A percentile compares a stretch with the other conserved stretches of the same genome.
Evolutionary conservation across 1,140 invertebrate genomes (phyloP).

Genomic region (Pseudachorutes palmiensis): DNA sequence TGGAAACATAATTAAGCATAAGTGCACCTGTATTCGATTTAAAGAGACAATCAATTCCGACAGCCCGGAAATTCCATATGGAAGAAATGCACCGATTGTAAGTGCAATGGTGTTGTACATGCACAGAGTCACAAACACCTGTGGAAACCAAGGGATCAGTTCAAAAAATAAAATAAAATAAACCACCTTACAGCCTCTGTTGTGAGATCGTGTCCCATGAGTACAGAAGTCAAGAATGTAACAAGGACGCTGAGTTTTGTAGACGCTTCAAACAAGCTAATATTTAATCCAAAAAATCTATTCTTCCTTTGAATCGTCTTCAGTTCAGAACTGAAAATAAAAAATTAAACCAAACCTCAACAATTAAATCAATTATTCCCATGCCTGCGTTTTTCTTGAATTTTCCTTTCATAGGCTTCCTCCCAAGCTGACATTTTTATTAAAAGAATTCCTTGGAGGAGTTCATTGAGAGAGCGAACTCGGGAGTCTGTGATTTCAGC

Average conservation of each 20-base stretch:
- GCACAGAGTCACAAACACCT: constrained; percentile 45
- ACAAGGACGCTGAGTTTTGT: neutral
- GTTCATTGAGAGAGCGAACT: constrained; percentile 51
- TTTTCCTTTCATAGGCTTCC: constrained; percentile 37
- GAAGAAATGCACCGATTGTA: constrained; percentile 46
- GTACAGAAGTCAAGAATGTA: neutral
- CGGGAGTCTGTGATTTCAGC: constrained; percentile 48
- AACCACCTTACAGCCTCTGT: neutral
- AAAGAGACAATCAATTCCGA: constrained; percentile 61
- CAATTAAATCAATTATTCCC: neutral
- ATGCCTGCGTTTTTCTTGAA: neutral
- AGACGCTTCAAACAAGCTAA: constrained; percentile 41
- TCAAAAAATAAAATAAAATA: neutral
- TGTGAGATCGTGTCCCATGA: neutral
- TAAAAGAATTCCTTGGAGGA: constrained; percentile 36
- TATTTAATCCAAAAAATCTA: constrained; percentile 44
- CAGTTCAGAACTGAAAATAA: constrained; percentile 41
- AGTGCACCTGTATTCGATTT: constrained; percentile 47
- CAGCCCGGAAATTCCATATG: constrained; percentile 48
- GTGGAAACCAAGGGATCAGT: neutral
- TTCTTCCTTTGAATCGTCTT: constrained; percentile 42
- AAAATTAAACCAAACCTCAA: neutral
- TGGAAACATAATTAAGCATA: too few species aligned
- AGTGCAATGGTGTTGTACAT: constrained; percentile 43
- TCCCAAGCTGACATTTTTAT: constrained; percentile 41